Evolutionary conservation across 2,888 invertebrate species (phyloP), one percentile per base, ranked within the genome.

Genomic region (Gortyna flavago): DNA sequence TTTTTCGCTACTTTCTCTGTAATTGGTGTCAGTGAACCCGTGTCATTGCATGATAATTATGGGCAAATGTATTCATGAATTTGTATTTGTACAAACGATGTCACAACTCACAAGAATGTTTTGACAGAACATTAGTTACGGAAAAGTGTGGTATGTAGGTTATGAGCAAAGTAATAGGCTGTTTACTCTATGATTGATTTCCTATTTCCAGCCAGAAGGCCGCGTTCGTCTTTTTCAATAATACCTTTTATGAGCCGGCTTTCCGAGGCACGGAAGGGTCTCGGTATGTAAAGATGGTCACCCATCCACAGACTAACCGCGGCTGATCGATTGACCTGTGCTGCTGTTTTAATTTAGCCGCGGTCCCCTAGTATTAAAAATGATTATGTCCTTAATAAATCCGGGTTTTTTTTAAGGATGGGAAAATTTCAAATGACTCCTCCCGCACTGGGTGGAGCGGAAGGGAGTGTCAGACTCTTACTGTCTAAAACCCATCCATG

Each of bases 1-100:
- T 80, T 81, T 61, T n/a, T 66, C 2, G 2, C 13, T 38, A 59
- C 59, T 84, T 73, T 81, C 72, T 59, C 35, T 74, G 38, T n/a
- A 75, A 67, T 67, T 66, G 7, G 62, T 38, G 83, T 82, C 72
- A 64, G 18, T 57, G 73, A 62, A 72, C 64, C 25, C 18, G 29
- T 65, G 51, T 64, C 54, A 71, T 75, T 72, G 64, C 44, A 62
- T 57, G 68, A 25, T 76, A n/a, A n/a, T n/a, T n/a, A 68, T 51
- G 38, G 18, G 16, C 18, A 54, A 57, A 68, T 80, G n/a, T 62
- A 54, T 21, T 61, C 38, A 80, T 51, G 41, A 21, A 11, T 32
- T 78, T 74, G 32, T 73, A n/a, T 32, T 41, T n/a, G 7, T 65
- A 8, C 18, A 65, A 57, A 75, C n/a, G 2, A 48, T 54, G 11